These are phyloP conservation scores for Abramis brama DNA, from an alignment of 2,113 vertebrate species.

Conservation along the genomic window DNA sequence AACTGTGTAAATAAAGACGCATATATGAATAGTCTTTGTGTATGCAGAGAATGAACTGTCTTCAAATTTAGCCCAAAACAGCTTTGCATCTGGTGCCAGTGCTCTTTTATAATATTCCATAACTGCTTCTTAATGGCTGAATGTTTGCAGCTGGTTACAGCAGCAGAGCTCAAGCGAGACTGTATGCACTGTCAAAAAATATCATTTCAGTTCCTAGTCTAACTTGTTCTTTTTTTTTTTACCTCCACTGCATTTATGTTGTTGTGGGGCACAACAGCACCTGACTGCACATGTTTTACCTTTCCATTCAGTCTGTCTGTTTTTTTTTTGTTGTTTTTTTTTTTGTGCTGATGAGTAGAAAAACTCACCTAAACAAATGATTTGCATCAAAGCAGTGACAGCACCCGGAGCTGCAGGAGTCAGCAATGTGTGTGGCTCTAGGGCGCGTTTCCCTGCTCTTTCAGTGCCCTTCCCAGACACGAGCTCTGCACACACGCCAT, in stretches of 20 bases:
- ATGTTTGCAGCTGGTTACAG: slow-evolving; percentile 10
- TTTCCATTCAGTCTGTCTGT: neutral
- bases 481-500: slow-evolving; percentile 6
- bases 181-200: slow-evolving; percentile 8
- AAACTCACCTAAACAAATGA: slow-evolving; percentile 43
- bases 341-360: slow-evolving; percentile 46
- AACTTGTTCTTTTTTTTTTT: neutral
- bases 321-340: neutral
- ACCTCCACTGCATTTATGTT: neutral
- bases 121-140: neutral
- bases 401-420: slow-evolving; percentile 30
- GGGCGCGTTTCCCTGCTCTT: slow-evolving; percentile 32
- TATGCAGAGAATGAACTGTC: neutral
- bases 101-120: slow-evolving; percentile 14
- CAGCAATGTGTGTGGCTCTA: slow-evolving; percentile 47
- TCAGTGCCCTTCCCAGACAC: slow-evolving; percentile 22
- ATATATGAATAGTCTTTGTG: neutral
- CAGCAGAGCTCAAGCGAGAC: slow-evolving; percentile 6
- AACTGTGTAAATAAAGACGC: neutral
- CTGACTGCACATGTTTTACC: slow-evolving; percentile 20
- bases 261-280: neutral
- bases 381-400: slow-evolving; percentile 49
- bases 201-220: neutral
- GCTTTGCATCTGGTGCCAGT: neutral
- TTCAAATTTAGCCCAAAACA: neutral